Evolutionary conservation across 2,797 vertebrate species (phyloP), one percentile per base, ranked within the genome.

Genomic region (Pipistrellus kuhlii): DNA sequence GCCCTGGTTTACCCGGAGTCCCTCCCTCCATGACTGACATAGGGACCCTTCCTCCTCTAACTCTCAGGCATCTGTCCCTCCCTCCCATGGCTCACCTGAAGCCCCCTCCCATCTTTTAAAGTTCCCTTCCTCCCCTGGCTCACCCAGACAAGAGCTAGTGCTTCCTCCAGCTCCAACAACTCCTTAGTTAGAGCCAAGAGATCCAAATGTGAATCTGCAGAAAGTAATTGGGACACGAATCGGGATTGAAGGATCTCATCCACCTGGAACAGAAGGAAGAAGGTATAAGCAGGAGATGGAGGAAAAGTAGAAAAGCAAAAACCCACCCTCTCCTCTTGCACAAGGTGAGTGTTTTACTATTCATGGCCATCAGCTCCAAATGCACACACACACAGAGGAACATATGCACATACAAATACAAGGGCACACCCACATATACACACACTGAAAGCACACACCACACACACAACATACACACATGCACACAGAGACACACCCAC

Each of bases 171-270:
- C 8, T 96, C 95, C 59, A 30, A 62, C 30, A 97, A 30, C 62
- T 86, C 90, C 23, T 96, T 44, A 1, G 18, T 57, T 8, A 97
- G 78, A 2, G 77, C 75, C n/a, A 69, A 2, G 3, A 78, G 94
- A 48, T 97, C 93, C 2, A 91, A 23, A 1, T 59, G 51, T 66
- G 92, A n/a, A 18, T 97, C 97, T 9, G 97, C 32, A 12, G 97
- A 98, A 1, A 98, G 64, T 15, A 98, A 6, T n/a, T 90, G 90
- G 8, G 82, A 90, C 93, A 98, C 88, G 82, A 93, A 98, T 8
- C 76, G 62, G 0, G 83, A 32, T 23, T 98, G 90, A 53, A 98
- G 86, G 10, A 68, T 38, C 0, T 91, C 95, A 48, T 95, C 98
- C 46, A 96, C 96, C 98, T 98, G 90, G 30, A 72, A n/a, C 6